Conservation (phyloP, 2,113 vertebrate species). For the Bufo gargarizans region DNA sequence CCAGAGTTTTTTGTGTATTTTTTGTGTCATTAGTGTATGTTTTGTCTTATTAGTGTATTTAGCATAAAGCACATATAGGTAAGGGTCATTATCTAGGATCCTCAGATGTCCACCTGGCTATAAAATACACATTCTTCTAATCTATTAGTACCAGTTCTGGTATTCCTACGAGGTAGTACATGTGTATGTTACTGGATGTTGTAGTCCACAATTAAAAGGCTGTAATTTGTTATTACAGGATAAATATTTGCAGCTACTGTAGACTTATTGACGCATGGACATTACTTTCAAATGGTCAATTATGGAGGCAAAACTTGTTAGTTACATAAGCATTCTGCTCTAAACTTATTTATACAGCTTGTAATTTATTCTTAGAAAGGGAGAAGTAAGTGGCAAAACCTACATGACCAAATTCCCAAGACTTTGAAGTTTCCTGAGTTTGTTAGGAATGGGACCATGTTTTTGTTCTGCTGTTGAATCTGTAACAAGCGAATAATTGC, state of each 20-base stretch:
- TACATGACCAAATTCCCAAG: constrained; percentile 25
- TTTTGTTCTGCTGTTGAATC: constrained; percentile 50
- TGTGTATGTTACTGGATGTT: constrained; percentile 7
- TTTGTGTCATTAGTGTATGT: too few species aligned
- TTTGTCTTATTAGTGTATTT: too few species aligned
- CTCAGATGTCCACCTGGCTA: not conserved
- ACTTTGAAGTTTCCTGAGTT: constrained; percentile 45
- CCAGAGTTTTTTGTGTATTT: too few species aligned
- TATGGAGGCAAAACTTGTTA: not conserved
- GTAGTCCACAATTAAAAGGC: constrained; percentile 34
- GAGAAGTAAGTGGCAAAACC: constrained; percentile 52
- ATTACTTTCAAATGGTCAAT: constrained; percentile 17
- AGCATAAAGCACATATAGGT: not conserved
- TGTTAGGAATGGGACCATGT: constrained; percentile 41
- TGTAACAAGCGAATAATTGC: constrained; percentile 56
- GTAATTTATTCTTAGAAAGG: constrained; percentile 47
- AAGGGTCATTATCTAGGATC: too few species aligned
- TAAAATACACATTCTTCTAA: not conserved
- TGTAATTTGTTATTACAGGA: constrained; percentile 44
- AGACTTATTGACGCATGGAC: constrained; percentile 7
- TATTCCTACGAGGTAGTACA: not conserved
- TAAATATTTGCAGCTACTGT: constrained; percentile 49
- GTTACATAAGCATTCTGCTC: constrained; percentile 43
- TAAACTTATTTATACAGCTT: constrained; percentile 53
- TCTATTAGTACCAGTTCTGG: not conserved